Percentiles rank a stretch among this genome's conserved stretches.
phyloP scores from a whole-genome alignment of 1,140 invertebrate genomes.

The Bombus affinis region DNA sequence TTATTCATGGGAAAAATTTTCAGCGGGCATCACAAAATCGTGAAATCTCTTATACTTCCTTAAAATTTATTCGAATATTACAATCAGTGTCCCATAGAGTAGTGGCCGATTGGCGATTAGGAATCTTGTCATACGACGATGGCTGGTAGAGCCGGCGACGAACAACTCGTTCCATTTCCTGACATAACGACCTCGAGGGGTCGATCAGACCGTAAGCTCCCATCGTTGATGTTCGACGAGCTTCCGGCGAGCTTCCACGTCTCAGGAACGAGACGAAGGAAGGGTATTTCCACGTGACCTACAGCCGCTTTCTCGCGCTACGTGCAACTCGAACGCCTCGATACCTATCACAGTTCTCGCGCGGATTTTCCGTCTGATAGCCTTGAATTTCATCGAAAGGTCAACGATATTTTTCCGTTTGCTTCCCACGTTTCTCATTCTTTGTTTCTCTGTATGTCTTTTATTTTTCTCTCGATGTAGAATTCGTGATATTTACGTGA shows the following conservation, averaged over 20 bases:
- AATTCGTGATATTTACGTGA: too few species aligned
- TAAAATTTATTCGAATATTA: neutral
- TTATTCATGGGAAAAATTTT: neutral
- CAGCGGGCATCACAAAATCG: neutral
- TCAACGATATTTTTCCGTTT: conserved; percentile 13
- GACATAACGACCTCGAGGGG: conserved; percentile 46
- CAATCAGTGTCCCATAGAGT: neutral
- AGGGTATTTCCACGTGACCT: conserved; percentile 36
- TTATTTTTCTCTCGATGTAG: too few species aligned
- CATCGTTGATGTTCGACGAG: conserved; percentile 36
- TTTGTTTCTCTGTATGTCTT: neutral
- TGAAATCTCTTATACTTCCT: neutral
- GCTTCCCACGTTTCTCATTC: neutral
- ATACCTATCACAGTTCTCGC: conserved; percentile 31
- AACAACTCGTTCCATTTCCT: conserved; percentile 30
- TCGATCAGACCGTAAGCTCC: conserved; percentile 41
- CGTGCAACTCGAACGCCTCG: neutral
- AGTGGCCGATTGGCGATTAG: neutral
- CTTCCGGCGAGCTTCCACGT: conserved; percentile 43
- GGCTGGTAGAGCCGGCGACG: neutral
- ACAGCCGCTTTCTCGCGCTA: neutral
- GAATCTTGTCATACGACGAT: neutral
- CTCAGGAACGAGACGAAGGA: conserved; percentile 22
- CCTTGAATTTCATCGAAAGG: conserved; percentile 27
- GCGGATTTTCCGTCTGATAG: conserved; percentile 1